Percentiles rank a stretch among this genome's conserved stretches.
Evolutionary conservation across 2,113 vertebrate species (phyloP).

Genomic region (Eulemur rufifrons): DNA sequence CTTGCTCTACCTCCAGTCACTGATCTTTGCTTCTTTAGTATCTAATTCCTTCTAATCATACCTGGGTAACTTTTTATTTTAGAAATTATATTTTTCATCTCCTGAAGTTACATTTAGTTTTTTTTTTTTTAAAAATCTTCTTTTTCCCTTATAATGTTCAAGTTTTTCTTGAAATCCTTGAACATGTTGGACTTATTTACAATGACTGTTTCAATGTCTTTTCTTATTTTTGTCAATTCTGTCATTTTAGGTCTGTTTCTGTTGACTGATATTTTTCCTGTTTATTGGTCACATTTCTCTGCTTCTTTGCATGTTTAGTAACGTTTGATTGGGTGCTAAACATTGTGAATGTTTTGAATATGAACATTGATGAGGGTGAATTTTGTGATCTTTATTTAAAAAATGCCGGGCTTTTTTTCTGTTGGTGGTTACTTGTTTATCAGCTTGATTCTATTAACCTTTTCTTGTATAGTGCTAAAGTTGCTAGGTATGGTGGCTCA

Average conservation of each 20-base stretch:
- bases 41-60: not conserved
- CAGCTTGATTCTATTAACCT: not conserved
- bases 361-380: not conserved
- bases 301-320: too few species aligned
- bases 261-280: not conserved
- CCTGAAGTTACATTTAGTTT: not conserved
- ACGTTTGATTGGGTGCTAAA: not conserved
- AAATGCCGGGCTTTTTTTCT: not conserved
- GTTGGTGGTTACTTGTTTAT: not conserved
- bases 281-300: not conserved
- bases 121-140: not conserved
- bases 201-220: not conserved
- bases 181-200: not conserved
- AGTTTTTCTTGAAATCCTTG: not conserved
- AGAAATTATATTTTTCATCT: not conserved
- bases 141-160: not conserved
- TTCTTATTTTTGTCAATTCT: not conserved
- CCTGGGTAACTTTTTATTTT: not conserved
- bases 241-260: not conserved
- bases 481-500: too few species aligned
- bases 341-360: not conserved
- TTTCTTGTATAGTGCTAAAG: not conserved
- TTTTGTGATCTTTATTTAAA: not conserved
- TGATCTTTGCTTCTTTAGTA: not conserved
- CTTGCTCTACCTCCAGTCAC: not conserved